Evolutionary conservation across 2,113 vertebrate species (phyloP).

Genomic region (Rhodinocichla rosea): DNA sequence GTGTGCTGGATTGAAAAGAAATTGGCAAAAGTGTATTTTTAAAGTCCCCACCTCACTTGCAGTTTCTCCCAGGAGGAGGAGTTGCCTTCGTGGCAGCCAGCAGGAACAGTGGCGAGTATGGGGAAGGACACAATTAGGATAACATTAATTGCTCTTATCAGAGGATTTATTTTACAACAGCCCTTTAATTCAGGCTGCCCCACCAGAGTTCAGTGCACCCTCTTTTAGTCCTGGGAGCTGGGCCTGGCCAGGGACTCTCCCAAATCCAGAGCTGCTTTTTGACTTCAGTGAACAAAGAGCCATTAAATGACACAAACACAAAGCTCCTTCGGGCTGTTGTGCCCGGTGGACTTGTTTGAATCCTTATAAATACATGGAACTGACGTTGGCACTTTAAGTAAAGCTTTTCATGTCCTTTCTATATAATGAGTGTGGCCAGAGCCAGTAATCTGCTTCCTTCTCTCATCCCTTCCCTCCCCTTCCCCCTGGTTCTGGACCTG

Average conservation of each 20-base stretch:
- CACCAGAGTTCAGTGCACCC: neutral
- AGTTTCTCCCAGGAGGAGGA: slow-evolving; percentile 41
- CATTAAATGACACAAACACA: neutral
- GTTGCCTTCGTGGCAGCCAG: slow-evolving; percentile 46
- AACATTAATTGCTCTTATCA: slow-evolving; percentile 62
- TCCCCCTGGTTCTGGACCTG: neutral
- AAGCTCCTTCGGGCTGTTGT: neutral
- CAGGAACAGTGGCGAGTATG: neutral
- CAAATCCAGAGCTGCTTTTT: neutral
- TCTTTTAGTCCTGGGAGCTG: neutral
- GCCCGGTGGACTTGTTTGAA: neutral
- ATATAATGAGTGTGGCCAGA: neutral
- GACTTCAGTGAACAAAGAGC: neutral
- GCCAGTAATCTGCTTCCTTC: slow-evolving; percentile 16
- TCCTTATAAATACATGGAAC: slow-evolving; percentile 8
- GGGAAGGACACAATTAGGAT: slow-evolving; percentile 63
- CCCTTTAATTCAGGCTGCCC: neutral
- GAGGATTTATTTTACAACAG: neutral
- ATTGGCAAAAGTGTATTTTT: neutral
- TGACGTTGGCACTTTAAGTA: slow-evolving; percentile 9
- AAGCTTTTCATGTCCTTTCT: slow-evolving; percentile 51
- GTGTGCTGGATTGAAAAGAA: neutral
- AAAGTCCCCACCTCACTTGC: neutral
- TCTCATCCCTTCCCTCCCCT: neutral
- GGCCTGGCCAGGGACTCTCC: neutral